Evolutionary conservation across 2,888 invertebrate species (phyloP).

Genomic region (Bedellia somnulentella): DNA sequence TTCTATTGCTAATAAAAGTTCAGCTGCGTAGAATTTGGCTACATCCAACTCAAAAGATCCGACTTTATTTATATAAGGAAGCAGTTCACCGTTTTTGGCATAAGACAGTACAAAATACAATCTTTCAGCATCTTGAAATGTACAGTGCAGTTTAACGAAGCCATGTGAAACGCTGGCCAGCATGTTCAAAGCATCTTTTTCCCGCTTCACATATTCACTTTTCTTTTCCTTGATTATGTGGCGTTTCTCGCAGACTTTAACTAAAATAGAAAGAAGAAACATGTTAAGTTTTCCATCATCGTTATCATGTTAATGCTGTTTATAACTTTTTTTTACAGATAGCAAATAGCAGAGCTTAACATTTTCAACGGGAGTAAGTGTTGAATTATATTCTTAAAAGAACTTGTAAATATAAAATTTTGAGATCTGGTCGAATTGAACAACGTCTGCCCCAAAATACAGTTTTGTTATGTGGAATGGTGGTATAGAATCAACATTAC

Average conservation of each 20-base stretch:
- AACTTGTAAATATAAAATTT: too few species aligned
- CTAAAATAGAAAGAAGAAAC: conserved; percentile 56
- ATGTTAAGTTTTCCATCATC: neutral
- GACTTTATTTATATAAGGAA: conserved; percentile 88
- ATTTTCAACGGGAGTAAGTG: too few species aligned
- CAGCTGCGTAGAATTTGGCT: conserved; percentile 92
- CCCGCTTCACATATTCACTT: conserved; percentile 88
- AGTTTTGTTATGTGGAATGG: too few species aligned
- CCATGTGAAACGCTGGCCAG: conserved; percentile 80
- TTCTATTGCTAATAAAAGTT: conserved; percentile 89
- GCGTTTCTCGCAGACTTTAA: conserved; percentile 96
- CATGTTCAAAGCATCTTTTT: conserved; percentile 91
- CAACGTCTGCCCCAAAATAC: too few species aligned
- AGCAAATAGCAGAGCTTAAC: too few species aligned
- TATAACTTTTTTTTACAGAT: too few species aligned
- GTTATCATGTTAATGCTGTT: too few species aligned
- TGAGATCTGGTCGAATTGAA: too few species aligned
- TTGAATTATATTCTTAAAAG: too few species aligned
- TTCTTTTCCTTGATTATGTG: conserved; percentile 93
- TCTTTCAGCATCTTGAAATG: conserved; percentile 92
- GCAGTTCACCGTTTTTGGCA: conserved; percentile 92
- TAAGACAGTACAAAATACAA: conserved; percentile 95
- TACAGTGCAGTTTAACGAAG: conserved; percentile 92
- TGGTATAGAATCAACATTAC: too few species aligned
- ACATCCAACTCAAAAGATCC: conserved; percentile 88